Evolutionary conservation across 2,113 vertebrate genomes (phyloP).

Genomic region (Neolamprologus sp.): DNA sequence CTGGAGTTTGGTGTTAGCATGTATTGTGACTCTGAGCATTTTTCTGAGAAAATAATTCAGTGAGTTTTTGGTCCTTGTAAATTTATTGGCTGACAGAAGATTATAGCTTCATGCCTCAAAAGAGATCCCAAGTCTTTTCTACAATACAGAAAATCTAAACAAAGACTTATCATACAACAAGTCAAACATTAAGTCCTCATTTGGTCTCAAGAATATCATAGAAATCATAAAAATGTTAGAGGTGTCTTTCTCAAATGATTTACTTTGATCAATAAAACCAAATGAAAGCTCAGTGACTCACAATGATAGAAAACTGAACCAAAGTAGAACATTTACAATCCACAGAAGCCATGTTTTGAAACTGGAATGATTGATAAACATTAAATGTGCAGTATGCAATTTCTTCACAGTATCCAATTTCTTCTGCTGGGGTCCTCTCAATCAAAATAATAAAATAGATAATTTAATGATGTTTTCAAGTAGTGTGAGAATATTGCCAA

Average conservation of each 20-base stretch:
- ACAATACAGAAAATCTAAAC: slow-evolving; percentile 1
- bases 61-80: slow-evolving; percentile 31
- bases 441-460: neutral
- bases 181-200: neutral
- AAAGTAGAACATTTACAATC: neutral
- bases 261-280: neutral
- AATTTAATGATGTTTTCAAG: neutral
- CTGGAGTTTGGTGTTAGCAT: neutral
- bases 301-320: neutral
- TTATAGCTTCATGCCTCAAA: neutral
- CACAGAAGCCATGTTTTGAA: neutral
- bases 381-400: neutral
- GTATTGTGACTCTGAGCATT: neutral
- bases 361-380: neutral
- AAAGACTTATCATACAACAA: neutral
- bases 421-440: neutral
- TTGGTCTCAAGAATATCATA: neutral
- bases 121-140: slow-evolving; percentile 3
- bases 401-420: neutral
- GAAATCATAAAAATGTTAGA: neutral
- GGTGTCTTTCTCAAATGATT: neutral
- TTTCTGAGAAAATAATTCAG: slow-evolving; percentile 31
- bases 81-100: slow-evolving; percentile 20
- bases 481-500: neutral
- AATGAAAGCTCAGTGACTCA: neutral